These are phyloP conservation scores for Drosophila histrio DNA, from an alignment of 2,888 invertebrate species.

Conservation along the genomic window DNA sequence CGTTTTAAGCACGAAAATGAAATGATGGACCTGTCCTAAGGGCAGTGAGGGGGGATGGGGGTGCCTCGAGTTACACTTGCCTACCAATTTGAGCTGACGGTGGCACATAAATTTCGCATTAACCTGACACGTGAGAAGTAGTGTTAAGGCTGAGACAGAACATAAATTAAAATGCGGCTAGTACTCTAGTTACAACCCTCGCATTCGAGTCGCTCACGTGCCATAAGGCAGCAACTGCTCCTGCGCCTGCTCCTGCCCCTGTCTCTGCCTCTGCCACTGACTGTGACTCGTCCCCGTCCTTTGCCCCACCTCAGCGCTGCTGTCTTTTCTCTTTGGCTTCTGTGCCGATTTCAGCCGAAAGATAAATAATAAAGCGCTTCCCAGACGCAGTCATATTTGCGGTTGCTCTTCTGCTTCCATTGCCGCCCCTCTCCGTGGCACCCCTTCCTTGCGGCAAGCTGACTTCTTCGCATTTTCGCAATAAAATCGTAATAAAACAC, in stretches of 20 bases:
- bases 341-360: conserved; percentile 76
- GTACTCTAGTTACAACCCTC: conserved; percentile 65
- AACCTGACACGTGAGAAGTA: conserved; percentile 70
- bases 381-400: conserved; percentile 75
- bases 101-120: conserved; percentile 70
- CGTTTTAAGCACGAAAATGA: conserved; percentile 33
- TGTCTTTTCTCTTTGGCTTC: conserved; percentile 60
- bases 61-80: conserved; percentile 17
- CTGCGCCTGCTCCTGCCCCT: conserved; percentile 7
- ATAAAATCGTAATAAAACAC: conserved; percentile 84
- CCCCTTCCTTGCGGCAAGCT: conserved; percentile 15
- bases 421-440: neutral
- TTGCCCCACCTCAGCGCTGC: conserved; percentile 2
- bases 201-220: conserved; percentile 67
- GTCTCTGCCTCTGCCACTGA: neutral
- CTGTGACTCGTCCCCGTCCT: neutral
- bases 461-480: conserved; percentile 77
- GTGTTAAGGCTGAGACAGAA: conserved; percentile 12
- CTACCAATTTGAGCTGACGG: conserved; percentile 40
- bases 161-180: conserved; percentile 57
- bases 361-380: conserved; percentile 75
- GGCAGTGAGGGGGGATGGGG: conserved; percentile 1
- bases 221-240: conserved; percentile 39
- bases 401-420: conserved; percentile 42
- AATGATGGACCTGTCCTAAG: conserved; percentile 64